phyloP scores from a whole-genome alignment of 2,888 invertebrate species.

The Copidosoma aretas region DNA sequence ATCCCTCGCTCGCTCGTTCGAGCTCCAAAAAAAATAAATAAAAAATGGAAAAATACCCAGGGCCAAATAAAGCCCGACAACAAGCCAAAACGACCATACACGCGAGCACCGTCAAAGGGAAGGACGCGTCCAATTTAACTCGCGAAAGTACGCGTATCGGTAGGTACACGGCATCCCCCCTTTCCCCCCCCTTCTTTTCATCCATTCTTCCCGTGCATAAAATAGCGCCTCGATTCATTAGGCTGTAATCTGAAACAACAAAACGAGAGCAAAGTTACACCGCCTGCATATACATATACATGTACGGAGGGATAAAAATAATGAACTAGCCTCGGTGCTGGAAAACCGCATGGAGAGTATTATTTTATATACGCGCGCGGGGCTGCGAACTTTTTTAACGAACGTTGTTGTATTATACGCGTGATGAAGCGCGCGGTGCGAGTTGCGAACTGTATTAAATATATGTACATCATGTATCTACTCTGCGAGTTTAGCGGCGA shows the following conservation, averaged over 20 bases:
- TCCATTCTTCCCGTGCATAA: conserved; percentile 11
- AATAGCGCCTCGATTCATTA: conserved; percentile 25
- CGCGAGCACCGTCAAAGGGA: not conserved
- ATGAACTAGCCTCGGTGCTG: not conserved
- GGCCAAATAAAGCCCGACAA: not conserved
- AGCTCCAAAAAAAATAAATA: conserved; percentile 17
- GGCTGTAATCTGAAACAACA: conserved; percentile 20
- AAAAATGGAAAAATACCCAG: conserved; percentile 3
- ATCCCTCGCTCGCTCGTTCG: conserved; percentile 5
- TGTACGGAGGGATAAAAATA: not conserved
- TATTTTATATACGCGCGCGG: not conserved
- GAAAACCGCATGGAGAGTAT: not conserved
- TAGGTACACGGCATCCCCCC: not conserved
- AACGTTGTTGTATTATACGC: not conserved
- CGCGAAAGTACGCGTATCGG: conserved; percentile 7
- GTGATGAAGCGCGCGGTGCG: not conserved
- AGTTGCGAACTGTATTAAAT: too few species aligned
- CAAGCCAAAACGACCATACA: not conserved
- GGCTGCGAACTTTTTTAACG: not conserved
- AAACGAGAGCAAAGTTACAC: conserved; percentile 14
- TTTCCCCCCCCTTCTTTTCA: not conserved
- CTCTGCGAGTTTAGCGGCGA: too few species aligned
- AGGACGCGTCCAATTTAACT: conserved; percentile 17
- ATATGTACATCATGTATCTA: too few species aligned
- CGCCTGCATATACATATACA: too few species aligned